Base-by-base conservation (phyloP, 1,140 invertebrate species). In the Brachionus calyciflorus region DNA sequence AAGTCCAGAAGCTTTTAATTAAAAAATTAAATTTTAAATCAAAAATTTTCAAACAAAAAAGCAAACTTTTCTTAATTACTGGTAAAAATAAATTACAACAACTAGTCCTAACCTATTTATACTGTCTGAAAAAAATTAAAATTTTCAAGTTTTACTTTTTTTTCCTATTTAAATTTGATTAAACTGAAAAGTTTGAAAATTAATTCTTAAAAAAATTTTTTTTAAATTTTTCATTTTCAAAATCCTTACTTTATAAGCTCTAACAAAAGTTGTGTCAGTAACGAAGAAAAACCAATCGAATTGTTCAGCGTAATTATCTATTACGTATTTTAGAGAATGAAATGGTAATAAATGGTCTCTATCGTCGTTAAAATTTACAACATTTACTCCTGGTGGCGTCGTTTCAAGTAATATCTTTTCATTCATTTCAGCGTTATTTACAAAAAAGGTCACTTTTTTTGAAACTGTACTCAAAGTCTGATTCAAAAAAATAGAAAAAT, bases 211-310 rank as follows among this genome's bases (percentile, higher is more conserved):
- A 53, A 10, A 53, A 53, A 26, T 53, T 53, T 53, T 60, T 60
- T 60, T 60, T 21, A 17, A 21, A 19, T 6, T 6, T 14, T n/a
- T 10, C 24, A 14, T 26, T 65, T 65, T 44, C 24, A 4, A 4
- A 37, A 19, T 57, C 40, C 37, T 41, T 57, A 76, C 73, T 79
- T 87, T 88, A 70, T 89, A 87, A 0, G 89, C 90, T 82, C 93
- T 90, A 17, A 95, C 85, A 81, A 91, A 94, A 6, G 89, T 90
- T 10, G 87, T 88, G 84, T 96, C 93, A 28, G 90, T 90, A 2
- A 91, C 88, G 28, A 97, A 86, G 81, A 93, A 91, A 84, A 93
- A 95, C 83, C 91, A 96, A 84, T 96, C 92, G 85, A 90, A 96
- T 77, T 91, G 90, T 69, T 93, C 90, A 9, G 91, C 82, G 84